Evolutionary conservation across 2,888 invertebrate genomes (phyloP), one percentile per base, ranked within the genome.

Genomic region (Erebia aethiops): DNA sequence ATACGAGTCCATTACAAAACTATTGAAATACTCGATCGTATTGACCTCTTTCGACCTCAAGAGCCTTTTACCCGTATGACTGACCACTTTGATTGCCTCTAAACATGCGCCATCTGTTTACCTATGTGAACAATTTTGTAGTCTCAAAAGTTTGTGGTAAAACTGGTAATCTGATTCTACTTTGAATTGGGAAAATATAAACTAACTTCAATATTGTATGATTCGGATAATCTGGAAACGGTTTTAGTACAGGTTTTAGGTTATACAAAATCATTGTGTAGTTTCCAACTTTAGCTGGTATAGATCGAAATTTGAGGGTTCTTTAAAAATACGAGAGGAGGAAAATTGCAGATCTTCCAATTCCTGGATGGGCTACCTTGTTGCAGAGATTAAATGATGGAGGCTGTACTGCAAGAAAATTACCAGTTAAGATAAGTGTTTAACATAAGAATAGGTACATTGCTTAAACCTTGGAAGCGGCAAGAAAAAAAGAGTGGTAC

Each of bases 51-150:
- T 58, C 63, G 67, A 74, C 74, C 72, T 71, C 65, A 65, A 75
- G 72, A 74, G 75, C 74, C 74, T 74, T 74, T 74, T 71, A 65
- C 67, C 62, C 74, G 75, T 69, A 69, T 72, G 79, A 81, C 73
- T 84, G 82, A 78, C 80, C 81, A 78, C 79, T 80, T 71, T 84
- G 84, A 85, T 85, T 72, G 70, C 64, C 67, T 67, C 67, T 67
- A 61, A 64, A 69, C 67, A 74, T 67, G 69, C 63, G 56, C 71
- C 68, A 71, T 71, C 69, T 71, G 66, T 65, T 60, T 67, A 69
- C 67, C 62, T 62, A 69, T 67, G 67, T 71, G 69, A 66, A 71
- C 54, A 61, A 71, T 57, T 57, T 57, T 56, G 64, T 46, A 46
- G 43, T 21, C 46, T 66, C 56, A 46, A 66, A 66, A 46, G 57